Percentiles rank a stretch among this genome's conserved stretches.
phyloP scores from a whole-genome alignment of 1,140 invertebrate species.

The Idris sp. region DNA sequence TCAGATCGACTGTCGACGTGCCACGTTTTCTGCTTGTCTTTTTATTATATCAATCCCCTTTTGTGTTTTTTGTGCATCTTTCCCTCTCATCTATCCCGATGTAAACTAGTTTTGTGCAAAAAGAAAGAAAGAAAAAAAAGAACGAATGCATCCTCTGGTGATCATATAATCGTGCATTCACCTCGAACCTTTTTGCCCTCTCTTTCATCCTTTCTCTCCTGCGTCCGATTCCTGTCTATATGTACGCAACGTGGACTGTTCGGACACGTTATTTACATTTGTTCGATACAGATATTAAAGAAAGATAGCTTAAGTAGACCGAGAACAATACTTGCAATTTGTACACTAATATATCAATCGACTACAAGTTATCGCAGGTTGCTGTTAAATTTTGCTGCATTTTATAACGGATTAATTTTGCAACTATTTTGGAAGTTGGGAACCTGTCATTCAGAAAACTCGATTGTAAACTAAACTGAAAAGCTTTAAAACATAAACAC shows the following conservation, averaged over 20 bases:
- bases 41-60: conserved; percentile 55
- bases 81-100: conserved; percentile 58
- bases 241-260: conserved; percentile 54
- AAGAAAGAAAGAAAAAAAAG: conserved; percentile 68
- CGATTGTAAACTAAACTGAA: too few relatives aligned
- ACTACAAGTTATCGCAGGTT: conserved; percentile 48
- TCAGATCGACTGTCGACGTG: conserved; percentile 61
- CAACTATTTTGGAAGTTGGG: too few relatives aligned
- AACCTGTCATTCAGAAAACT: too few relatives aligned
- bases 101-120: conserved; percentile 61
- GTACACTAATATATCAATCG: conserved; percentile 60
- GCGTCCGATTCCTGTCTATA: conserved; percentile 56
- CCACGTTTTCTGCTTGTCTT: conserved; percentile 41
- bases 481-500: too few relatives aligned
- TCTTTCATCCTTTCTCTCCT: conserved; percentile 62
- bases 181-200: conserved; percentile 66
- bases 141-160: conserved; percentile 72
- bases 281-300: conserved; percentile 64
- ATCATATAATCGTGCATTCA: conserved; percentile 77
- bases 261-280: conserved; percentile 65
- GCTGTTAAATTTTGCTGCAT: conserved; percentile 37
- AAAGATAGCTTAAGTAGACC: conserved; percentile 63
- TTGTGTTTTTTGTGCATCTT: conserved; percentile 37
- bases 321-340: conserved; percentile 64
- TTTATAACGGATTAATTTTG: conserved; percentile 28